Conservation (phyloP, 92 coral and sea anemone species). For the Diadumene lineata region DNA sequence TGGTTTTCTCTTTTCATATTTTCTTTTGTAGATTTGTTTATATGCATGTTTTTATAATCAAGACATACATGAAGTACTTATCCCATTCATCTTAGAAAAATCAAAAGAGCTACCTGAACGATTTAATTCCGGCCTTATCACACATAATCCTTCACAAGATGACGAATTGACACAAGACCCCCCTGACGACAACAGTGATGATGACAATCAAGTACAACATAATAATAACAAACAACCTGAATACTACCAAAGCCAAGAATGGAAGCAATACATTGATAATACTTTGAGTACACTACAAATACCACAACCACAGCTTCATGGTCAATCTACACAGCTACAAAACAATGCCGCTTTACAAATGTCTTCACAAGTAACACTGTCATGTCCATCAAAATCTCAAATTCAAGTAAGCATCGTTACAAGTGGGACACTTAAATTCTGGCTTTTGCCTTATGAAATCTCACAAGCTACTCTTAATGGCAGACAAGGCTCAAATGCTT, state of each 20-base stretch:
- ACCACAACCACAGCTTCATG: neutral
- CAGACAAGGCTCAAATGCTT: slow-evolving; percentile 52
- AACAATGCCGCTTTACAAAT: neutral
- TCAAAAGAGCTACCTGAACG: slow-evolving; percentile 7
- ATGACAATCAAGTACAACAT: neutral
- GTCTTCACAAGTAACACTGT: neutral
- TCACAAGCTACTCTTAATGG: slow-evolving; percentile 44
- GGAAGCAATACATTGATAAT: slow-evolving; percentile 9
- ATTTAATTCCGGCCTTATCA: slow-evolving; percentile 18
- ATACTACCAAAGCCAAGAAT: neutral
- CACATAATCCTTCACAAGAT: neutral
- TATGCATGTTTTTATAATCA: too few species aligned
- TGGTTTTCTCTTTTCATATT: too few species aligned
- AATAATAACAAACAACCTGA: slow-evolving; percentile 4
- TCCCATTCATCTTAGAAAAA: slow-evolving; percentile 13
- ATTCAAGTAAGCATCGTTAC: slow-evolving; percentile 5
- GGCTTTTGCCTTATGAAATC: slow-evolving; percentile 37
- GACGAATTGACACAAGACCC: neutral
- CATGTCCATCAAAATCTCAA: neutral
- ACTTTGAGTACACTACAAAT: neutral
- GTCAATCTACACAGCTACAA: neutral
- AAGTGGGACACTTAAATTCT: slow-evolving; percentile 1
- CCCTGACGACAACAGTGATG: slow-evolving; percentile 12
- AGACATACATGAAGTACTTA: too few species aligned
- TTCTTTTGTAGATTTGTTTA: too few species aligned